These are phyloP conservation scores for Rhynchomys soricoides DNA, from an alignment of 2,113 vertebrate genomes.

Conservation along the genomic window DNA sequence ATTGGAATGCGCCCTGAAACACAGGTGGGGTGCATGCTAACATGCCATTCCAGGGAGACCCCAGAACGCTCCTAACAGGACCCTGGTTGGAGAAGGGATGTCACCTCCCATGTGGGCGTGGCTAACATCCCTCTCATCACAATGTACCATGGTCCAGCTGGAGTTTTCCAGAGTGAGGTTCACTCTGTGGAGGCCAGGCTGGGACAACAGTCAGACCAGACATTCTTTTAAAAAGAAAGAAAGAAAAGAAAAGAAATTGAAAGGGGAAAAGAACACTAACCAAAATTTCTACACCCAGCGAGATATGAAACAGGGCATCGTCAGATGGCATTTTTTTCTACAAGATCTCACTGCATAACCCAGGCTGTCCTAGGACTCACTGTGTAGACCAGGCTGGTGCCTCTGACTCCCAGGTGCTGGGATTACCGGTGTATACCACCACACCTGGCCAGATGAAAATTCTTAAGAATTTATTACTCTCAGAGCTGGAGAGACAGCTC, in stretches of 20 bases:
- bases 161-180: background rate
- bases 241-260: background rate
- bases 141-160: background rate
- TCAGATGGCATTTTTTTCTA: background rate
- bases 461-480: background rate
- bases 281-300: background rate
- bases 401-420: background rate
- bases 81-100: background rate
- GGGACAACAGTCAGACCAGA: background rate
- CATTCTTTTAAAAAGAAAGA: background rate
- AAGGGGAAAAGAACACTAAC: background rate
- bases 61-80: accelerated
- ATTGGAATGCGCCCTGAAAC: slow-evolving; percentile 85
- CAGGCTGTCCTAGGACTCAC: background rate
- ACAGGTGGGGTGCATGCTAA: background rate
- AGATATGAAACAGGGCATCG: background rate
- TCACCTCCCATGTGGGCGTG: background rate
- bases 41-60: too few species aligned
- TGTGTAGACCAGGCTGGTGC: background rate
- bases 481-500: background rate
- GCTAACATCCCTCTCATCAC: background rate
- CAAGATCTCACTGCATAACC: background rate
- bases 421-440: background rate
- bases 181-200: background rate
- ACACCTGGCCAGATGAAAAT: background rate